These are phyloP conservation scores for Papilio machaon DNA, from an alignment of 1,140 invertebrate species.

Conservation along the genomic window DNA sequence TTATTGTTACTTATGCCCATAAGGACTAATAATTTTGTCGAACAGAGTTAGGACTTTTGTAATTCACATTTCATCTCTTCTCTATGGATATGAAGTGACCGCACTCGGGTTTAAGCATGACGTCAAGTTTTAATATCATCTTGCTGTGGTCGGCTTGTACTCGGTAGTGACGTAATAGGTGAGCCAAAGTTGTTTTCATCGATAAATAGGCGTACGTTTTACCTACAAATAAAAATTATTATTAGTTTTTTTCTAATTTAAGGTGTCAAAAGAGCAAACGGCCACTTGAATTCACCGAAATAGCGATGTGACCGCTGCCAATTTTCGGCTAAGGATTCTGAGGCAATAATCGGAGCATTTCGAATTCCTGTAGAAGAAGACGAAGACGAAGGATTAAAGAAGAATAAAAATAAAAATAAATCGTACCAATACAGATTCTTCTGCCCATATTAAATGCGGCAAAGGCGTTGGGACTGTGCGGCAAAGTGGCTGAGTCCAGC, in stretches of 20 bases:
- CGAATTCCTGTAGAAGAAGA: no score
- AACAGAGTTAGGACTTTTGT: no score
- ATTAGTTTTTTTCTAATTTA: no score
- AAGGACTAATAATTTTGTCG: no score
- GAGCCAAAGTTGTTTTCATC: slow-evolving; percentile 69
- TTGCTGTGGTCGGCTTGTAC: slow-evolving; percentile 55
- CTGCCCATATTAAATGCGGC: slow-evolving; percentile 85
- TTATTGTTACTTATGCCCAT: no score
- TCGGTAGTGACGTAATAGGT: slow-evolving; percentile 64
- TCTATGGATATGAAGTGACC: slow-evolving; percentile 57
- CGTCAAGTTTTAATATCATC: slow-evolving; percentile 54
- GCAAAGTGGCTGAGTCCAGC: slow-evolving; percentile 30
- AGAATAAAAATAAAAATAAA: no score
- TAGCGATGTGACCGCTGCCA: no score
- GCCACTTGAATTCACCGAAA: no score
- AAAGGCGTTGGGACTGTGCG: slow-evolving; percentile 75
- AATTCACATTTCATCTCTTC: slow-evolving; percentile 29
- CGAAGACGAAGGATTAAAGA: no score
- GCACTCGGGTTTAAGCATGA: slow-evolving; percentile 55
- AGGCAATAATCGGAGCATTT: no score
- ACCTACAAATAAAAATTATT: slow-evolving; percentile 48
- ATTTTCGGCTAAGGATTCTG: no score
- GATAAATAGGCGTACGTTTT: slow-evolving; percentile 71
- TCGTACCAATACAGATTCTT: slow-evolving; percentile 83
- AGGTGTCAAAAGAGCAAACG: no score